Evolutionary conservation across 2,113 vertebrate species (phyloP).

Genomic region (Orcinus orca): DNA sequence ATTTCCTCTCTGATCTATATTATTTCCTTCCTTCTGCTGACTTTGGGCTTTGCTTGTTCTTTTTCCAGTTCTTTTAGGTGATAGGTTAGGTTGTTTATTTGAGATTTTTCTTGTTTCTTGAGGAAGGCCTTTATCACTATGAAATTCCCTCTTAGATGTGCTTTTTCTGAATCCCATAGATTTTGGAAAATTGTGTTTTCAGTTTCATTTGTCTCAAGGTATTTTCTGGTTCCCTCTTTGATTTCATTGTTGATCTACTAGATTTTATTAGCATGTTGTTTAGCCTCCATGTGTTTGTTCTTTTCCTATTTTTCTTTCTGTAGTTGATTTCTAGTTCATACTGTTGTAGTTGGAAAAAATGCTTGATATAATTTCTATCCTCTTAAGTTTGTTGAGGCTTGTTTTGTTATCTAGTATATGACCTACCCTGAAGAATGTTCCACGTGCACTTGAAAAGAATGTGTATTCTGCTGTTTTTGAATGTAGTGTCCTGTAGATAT

Average conservation of each 20-base stretch:
- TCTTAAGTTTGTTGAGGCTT: not conserved
- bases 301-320: not conserved
- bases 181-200: not conserved
- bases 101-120: not conserved
- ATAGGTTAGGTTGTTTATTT: not conserved
- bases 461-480: not conserved
- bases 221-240: not conserved
- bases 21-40: not conserved
- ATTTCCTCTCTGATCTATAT: not conserved
- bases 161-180: not conserved
- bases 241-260: not conserved
- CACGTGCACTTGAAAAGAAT: not conserved
- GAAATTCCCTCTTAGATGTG: not conserved
- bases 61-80: not conserved
- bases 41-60: not conserved
- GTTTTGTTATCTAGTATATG: not conserved
- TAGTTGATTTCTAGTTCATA: not conserved
- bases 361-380: not conserved
- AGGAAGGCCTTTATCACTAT: not conserved
- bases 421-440: not conserved
- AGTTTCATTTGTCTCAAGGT: not conserved
- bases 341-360: not conserved
- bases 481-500: not conserved
- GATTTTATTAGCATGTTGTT: not conserved
- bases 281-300: not conserved